A percentile compares a stretch with the other conserved stretches of the same genome.
These are phyloP conservation scores for Cyanistes caeruleus DNA, from an alignment of 2,113 vertebrate species.

Conservation along the genomic window DNA sequence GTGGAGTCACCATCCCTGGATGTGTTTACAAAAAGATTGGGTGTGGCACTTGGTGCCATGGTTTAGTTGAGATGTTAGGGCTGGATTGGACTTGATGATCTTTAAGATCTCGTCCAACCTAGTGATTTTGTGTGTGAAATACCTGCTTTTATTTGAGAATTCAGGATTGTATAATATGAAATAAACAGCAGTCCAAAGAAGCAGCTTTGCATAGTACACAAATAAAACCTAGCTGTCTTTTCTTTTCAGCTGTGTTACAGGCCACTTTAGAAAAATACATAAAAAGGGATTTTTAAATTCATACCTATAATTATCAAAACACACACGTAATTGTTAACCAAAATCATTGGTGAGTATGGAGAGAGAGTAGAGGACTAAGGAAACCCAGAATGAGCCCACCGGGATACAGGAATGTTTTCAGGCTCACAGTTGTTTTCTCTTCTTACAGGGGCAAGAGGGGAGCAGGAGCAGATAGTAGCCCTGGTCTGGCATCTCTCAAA, in stretches of 20 bases:
- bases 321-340: neutral
- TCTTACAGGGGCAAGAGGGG: neutral
- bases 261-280: neutral
- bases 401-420: neutral
- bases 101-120: no score
- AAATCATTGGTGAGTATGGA: neutral
- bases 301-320: neutral
- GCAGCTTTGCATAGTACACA: neutral
- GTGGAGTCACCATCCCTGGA: no score
- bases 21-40: no score
- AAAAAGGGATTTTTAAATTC: neutral
- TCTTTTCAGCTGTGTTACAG: neutral
- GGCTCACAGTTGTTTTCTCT: neutral
- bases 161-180: neutral
- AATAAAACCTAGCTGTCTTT: neutral
- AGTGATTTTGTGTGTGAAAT: neutral
- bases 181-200: neutral
- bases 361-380: neutral
- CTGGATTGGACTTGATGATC: no score
- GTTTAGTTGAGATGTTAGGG: no score
- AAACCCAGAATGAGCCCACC: neutral
- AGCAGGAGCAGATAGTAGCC: neutral
- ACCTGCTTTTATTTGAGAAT: slow-evolving; percentile 5
- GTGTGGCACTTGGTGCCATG: no score
- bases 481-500: neutral